These are phyloP conservation scores for Sinopyrophorus schimmeli DNA, from an alignment of 2,888 invertebrate genomes.

Conservation along the genomic window DNA sequence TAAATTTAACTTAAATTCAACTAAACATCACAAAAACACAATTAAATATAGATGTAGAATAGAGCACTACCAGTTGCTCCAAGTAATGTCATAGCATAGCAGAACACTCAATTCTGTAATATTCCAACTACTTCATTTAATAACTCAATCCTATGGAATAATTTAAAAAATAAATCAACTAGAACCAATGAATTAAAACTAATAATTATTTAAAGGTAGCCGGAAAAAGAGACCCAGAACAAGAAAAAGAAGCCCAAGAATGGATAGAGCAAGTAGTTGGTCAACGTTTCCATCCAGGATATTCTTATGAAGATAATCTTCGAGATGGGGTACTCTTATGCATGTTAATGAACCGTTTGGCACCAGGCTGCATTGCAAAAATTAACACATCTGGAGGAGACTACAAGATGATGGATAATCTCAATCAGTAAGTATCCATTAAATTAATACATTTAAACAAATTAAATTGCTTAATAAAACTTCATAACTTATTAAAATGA, in stretches of 20 bases:
- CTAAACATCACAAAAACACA: no score
- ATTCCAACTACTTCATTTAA: no score
- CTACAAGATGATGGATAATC: constrained; percentile 97
- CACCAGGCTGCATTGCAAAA: constrained; percentile 82
- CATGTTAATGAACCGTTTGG: constrained; percentile 85
- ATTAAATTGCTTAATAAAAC: no score
- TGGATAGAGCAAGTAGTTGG: constrained; percentile 86
- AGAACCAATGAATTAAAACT: background rate
- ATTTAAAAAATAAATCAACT: background rate
- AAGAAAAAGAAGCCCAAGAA: constrained; percentile 78
- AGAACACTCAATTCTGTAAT: no score
- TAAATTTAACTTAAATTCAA: no score
- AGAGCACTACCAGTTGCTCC: no score
- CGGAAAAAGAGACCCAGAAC: constrained; percentile 78
- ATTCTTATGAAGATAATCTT: constrained; percentile 77
- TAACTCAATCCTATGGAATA: no score
- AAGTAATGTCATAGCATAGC: no score
- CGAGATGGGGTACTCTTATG: constrained; percentile 85
- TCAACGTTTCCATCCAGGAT: constrained; percentile 71
- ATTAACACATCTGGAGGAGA: constrained; percentile 86
- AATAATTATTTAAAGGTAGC: constrained; percentile 65
- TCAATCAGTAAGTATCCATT: constrained; percentile 84
- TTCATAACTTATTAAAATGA: no score
- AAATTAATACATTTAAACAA: no score
- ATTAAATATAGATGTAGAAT: no score